Evolutionary conservation across 2,797 vertebrate species (phyloP).

Genomic region (Falco concolor): DNA sequence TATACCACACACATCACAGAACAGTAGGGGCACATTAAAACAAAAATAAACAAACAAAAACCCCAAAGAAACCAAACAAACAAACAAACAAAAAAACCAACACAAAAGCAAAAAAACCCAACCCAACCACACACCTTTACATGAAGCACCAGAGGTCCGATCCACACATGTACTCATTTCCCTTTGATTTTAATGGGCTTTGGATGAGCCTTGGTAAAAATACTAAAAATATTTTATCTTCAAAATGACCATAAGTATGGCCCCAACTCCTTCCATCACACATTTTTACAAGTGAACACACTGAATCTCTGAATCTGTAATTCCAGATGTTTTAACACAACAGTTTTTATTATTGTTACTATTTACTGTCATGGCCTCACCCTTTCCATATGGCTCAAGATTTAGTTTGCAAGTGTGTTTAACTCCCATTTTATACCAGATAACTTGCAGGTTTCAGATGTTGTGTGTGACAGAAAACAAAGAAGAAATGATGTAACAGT

Average conservation of each 20-base stretch:
- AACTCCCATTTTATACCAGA: background rate
- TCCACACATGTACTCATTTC: background rate
- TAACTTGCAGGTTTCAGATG: background rate
- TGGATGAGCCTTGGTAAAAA: background rate
- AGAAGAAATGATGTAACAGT: background rate
- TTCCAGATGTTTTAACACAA: background rate
- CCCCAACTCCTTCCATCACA: background rate
- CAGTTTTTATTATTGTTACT: background rate
- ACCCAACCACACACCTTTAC: no score
- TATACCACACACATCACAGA: background rate
- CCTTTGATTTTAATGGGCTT: background rate
- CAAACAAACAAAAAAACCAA: background rate
- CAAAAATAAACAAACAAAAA: background rate
- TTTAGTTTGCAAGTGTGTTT: background rate
- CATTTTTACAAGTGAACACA: background rate
- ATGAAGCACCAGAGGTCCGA: background rate
- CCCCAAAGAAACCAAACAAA: no score
- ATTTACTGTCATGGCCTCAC: background rate
- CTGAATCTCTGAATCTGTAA: background rate
- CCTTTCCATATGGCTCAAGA: background rate
- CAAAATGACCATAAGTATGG: background rate
- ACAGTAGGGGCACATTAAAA: background rate
- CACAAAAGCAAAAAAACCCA: no score
- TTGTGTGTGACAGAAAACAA: background rate
- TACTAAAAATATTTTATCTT: background rate